Base-by-base conservation (phyloP, 1,140 invertebrate genomes). In the Temnothorax curvispinosus region DNA sequence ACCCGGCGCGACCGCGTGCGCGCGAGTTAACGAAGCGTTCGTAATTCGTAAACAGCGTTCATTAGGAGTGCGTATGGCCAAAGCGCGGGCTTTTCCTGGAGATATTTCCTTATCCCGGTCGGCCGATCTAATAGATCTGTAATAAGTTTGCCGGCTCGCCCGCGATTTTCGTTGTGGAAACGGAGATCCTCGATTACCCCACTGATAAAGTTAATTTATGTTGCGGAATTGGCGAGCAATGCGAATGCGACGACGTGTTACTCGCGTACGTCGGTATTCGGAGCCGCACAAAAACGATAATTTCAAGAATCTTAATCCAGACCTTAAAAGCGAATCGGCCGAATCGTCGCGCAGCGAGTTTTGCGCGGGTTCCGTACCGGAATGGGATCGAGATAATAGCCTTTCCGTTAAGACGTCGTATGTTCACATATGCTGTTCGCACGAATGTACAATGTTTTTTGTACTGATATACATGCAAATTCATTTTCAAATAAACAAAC, bases 141-240 rank as follows among this genome's bases (percentile, higher is more conserved):
- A 86, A 87, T 75, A 81, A 81, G 44, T 87, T 75, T 35, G 52
- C 54, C 58, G n/a, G n/a, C 18, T 67, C 75, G 27, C 21, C 13
- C 54, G 44, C 50, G 35, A 64, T 71, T 44, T 27, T 44, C n/a
- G n/a, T 38, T 11, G 13, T 67, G 47, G 52, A 65, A 87, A 82
- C 62, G 62, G 15, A 71, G 6, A 72, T 56, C 27, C 75, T 18
- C 35, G 38, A 15, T 32, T 56, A 56, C 52, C 27, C 13, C 72
- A 21, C 27, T 21, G 38, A 89, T 85, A 90, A 89, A 75, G 75
- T 87, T 90, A 89, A 90, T 90, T 89, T 85, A 82, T 84, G 62
- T 89, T 74, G 62, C 89, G 58, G 80, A 52, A 58, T 85, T 88
- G 65, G 58, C 58, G 85, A 75, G 50, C 84, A 86, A 41, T 38